phyloP scores from a whole-genome alignment of 2,888 invertebrate species.

The Penaeus monodon region DNA sequence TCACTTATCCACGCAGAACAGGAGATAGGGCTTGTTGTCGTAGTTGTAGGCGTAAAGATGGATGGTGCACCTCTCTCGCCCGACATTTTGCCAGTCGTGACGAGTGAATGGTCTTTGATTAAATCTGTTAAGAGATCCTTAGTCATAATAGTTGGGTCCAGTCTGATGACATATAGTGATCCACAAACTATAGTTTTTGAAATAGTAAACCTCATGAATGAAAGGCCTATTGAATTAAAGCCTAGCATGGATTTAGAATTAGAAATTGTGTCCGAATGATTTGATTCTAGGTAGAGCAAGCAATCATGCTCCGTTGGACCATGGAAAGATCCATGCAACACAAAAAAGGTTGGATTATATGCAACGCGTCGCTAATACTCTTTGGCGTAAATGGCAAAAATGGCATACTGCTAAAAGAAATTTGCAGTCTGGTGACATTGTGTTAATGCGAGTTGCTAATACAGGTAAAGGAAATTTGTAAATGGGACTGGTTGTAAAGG shows the following conservation, averaged over 20 bases:
- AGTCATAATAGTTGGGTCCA: conserved; percentile 20
- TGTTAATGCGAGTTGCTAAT: neutral
- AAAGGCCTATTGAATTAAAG: conserved; percentile 29
- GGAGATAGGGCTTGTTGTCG: too few species aligned
- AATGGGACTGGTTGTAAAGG: neutral
- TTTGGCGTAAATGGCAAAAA: conserved; percentile 10
- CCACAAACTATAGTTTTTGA: conserved; percentile 29
- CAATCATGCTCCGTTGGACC: neutral
- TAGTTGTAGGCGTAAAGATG: too few species aligned
- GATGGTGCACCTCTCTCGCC: too few species aligned
- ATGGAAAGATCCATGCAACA: too few species aligned
- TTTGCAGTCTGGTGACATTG: neutral
- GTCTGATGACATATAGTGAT: conserved; percentile 22
- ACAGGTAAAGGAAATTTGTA: neutral
- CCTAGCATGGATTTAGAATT: conserved; percentile 25
- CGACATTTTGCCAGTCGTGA: too few species aligned
- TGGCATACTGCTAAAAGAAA: conserved; percentile 8
- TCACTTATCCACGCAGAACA: too few species aligned
- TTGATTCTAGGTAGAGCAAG: conserved; percentile 6
- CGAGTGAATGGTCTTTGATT: too few species aligned
- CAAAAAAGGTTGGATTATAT: neutral
- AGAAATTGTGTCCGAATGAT: conserved; percentile 35
- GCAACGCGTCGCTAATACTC: neutral
- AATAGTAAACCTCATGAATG: conserved; percentile 35
- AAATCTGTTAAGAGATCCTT: conserved; percentile 28